Evolutionary conservation across 92 coral and sea anemone genomes (phyloP), one percentile per base, ranked within the genome.

Genomic region (Parazoanthus darwini): DNA sequence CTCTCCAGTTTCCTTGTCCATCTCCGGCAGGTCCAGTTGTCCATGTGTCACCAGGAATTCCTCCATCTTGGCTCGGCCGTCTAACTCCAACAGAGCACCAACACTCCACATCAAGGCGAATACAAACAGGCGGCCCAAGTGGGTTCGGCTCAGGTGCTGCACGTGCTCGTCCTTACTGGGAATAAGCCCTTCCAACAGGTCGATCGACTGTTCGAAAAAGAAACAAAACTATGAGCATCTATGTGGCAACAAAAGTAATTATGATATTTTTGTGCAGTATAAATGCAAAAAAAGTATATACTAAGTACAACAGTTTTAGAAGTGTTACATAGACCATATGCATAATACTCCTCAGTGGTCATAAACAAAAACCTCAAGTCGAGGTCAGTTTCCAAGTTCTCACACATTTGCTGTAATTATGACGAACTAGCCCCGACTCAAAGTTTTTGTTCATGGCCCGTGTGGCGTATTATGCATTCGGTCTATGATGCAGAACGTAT

Each of bases 41-140:
- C 94, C 92, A 25, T 90, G 96, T 5, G 89, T 80, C 13, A 93
- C 74, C 35, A 95, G 96, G 78, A 93, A 95, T 72, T 92, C 93
- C 85, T 95, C 96, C 98, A 93, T 95, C 91, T 95, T 95, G 74
- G 94, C 92, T 36, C 98, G 96, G 66, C 91, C 98, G 1, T 95
- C 98, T 75, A 95, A 82, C 80, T 95, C 98, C 20, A 95, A 92
- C 65, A 95, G 78, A 10, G 98, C 98, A 29, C 98, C 98, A n/a
- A 93, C 96, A 29, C 98, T 94, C 98, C 98, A 95, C 98, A 95
- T 95, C 80, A 95, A 65, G 58, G 98, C 92, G 39, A 95, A 95
- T 58, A 93, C 94, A 80, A 95, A 93, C 82, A 95, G 91, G 11
- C 94, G 92, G 66, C 93, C 78, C 75, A 95, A 88, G 68, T 95